Base-by-base conservation (phyloP, 2,888 invertebrate genomes). In the Odontothrips loti region DNA sequence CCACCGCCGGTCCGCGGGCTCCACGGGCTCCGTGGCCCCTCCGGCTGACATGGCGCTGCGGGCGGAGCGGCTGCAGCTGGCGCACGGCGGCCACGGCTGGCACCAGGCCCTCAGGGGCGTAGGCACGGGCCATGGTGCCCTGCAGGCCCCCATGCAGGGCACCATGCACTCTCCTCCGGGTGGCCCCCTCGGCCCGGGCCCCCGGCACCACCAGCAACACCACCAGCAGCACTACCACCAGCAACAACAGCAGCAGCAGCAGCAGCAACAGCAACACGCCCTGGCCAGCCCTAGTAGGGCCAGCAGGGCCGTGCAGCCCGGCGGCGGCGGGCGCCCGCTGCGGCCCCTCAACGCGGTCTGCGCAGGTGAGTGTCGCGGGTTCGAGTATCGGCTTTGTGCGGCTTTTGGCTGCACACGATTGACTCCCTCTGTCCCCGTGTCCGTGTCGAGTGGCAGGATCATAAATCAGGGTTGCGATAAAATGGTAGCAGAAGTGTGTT, bases 321-420 rank as follows among this genome's bases (percentile, higher is more conserved):
- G 58, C 58, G 58, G 58, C 58, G 20, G 20, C 58, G 20, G 20
- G 11, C 23, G 68, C 4, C 23, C 68, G 27, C 68, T 75, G 68
- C 68, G 68, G 12, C 68, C 68, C 68, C 68, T 75, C 68, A 75
- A 75, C 68, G 23, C 68, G 68, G 23, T 75, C 23, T 23, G 23
- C 27, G 68, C 68, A 75, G 68, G 68, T 75, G 68, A 23, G 68
- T 68, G 27, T 6, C 20, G 51, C 51, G 20, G 51, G 34, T 43
- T 43, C 34, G 34, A 43, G 6, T 6, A 43, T n/a, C n/a, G n/a
- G n/a, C n/a, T n/a, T n/a, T n/a, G n/a, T n/a, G n/a, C n/a, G n/a
- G n/a, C n/a, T n/a, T n/a, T n/a, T n/a, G n/a, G n/a, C n/a, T n/a
- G n/a, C n/a, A n/a, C n/a, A n/a, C n/a, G n/a, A n/a, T n/a, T n/a